These are phyloP conservation scores for Oryzias melastigma DNA, from an alignment of 2,113 vertebrate genomes.

Conservation along the genomic window DNA sequence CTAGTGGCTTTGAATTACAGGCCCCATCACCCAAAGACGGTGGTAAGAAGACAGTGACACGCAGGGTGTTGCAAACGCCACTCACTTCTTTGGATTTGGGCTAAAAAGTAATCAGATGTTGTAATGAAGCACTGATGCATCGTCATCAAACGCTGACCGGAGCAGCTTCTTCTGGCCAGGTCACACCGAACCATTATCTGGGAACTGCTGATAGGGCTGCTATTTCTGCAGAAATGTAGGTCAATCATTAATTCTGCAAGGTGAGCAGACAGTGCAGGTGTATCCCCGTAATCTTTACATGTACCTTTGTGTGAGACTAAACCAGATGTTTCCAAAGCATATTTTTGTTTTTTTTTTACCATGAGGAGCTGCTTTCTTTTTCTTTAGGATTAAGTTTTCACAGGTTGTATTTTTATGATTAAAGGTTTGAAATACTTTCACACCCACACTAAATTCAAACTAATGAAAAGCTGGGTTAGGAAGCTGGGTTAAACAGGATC, in stretches of 20 bases:
- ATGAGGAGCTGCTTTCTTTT: no score
- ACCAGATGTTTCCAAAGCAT: conserved; percentile 38
- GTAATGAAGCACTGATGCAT: conserved; percentile 20
- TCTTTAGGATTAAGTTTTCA: conserved; percentile 8
- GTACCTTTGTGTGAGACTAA: conserved; percentile 42
- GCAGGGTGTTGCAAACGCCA: background rate
- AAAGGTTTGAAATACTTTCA: conserved; percentile 22
- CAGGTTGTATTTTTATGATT: conserved; percentile 38
- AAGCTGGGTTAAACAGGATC: conserved; percentile 58
- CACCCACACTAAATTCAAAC: conserved; percentile 4
- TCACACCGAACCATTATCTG: conserved; percentile 63
- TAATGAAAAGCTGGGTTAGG: conserved; percentile 47
- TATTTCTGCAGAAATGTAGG: conserved; percentile 29
- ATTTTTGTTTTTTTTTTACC: no score
- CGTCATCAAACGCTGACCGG: conserved; percentile 25
- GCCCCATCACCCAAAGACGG: conserved; percentile 32
- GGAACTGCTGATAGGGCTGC: conserved; percentile 54
- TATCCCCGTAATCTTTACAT: conserved; percentile 20
- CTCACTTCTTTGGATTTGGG: background rate
- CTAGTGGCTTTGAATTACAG: conserved; percentile 53
- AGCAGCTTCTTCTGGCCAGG: conserved; percentile 30
- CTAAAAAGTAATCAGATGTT: background rate
- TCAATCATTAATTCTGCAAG: conserved; percentile 60
- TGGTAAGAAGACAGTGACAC: conserved; percentile 7
- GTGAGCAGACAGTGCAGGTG: conserved; percentile 18